Base-by-base conservation (phyloP, 1,140 invertebrate species). In the Cyclargus thomasi region DNA sequence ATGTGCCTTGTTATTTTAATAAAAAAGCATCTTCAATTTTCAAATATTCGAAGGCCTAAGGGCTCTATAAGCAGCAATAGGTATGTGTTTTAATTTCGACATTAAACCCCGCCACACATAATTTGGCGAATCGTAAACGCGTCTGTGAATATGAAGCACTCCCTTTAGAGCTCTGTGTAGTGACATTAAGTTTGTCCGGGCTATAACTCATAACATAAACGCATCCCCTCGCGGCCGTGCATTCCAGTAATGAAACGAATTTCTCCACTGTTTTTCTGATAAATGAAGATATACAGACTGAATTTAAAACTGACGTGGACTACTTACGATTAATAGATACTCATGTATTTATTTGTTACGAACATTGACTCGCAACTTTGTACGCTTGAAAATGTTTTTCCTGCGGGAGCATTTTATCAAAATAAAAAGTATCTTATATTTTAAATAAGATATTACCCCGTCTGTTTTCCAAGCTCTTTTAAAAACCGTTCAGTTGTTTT, bases 201-300 rank as follows among this genome's bases (percentile, higher is more conserved):
- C 55, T 21, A 59, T 59, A 59, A 59, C 18, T 59, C 55, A 59
- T 59, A 59, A 59, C 17, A 59, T 59, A 59, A 59, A 59, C 55
- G 55, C 55, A 59, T 59, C 55, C 55, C 55, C 55, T 59, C 55
- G 55, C 55, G 18, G 8, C 29, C n/a, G 20, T 59, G 55, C 55
- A 59, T 59, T 59, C 55, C 18, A 59, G 18, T 59, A 59, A 59
- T 59, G 55, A 59, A 59, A 59, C 55, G 55, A 59, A 59, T 59
- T 59, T 59, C 18, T 59, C 11, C 20, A 21, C 55, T 20, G 18
- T 59, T 59, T 11, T 59, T 11, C 39, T 47, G 11, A 16, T 47
- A 47, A 16, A 47, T 47, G 39, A 47, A 47, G 11, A 8, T 2
- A 16, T 47, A 16, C 8, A 47, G 6, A 47, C 39, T 47, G 39